Base-by-base conservation (phyloP, 2,888 invertebrate species). In the Cephus sareptanus region DNA sequence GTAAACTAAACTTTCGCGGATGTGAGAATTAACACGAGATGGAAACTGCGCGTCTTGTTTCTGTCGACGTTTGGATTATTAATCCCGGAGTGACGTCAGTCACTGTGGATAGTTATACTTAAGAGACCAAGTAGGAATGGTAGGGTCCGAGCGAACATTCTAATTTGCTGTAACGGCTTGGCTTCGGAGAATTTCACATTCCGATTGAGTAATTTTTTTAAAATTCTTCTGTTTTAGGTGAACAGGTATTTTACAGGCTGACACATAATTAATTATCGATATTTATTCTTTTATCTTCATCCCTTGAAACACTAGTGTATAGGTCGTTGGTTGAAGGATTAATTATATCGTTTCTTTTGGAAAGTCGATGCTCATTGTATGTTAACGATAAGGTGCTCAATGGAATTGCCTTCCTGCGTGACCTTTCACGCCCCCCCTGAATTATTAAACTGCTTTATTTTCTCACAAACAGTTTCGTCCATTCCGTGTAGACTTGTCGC, bases 1-100 rank as follows among this genome's bases (percentile, higher is more conserved):
- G 40, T 40, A 40, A 15, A 40, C 15, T 40, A 40, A 40, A 40
- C 40, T 40, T 23, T 56, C 56, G 9, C 4, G 56, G 9, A 23
- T 23, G 23, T 69, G 34, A n/a, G 23, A 69, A 69, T 34, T 11
- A 68, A 74, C 34, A 69, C 40, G 69, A 31, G n/a, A 71, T 71
- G 31, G 15, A 71, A 75, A 33, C 70, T 75, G 77, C 77, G 33
- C 75, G 74, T 15, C 74, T 71, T 23, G 23, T 3, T 30, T 75
- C 71, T 75, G 30, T 71, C 71, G 12, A 71, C 31, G 71, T 31
- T 34, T 11, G 3, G 30, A 31, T 71, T 71, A 31, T 71, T 71
- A 71, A 31, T 71, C n/a, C 31, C 11, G 9, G 31, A 71, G 31
- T 71, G 33, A 71, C 71, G 71, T 71, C 71, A 71, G 23, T 40